Base-by-base conservation (phyloP, 2,797 vertebrate species). In the Varecia variegata region DNA sequence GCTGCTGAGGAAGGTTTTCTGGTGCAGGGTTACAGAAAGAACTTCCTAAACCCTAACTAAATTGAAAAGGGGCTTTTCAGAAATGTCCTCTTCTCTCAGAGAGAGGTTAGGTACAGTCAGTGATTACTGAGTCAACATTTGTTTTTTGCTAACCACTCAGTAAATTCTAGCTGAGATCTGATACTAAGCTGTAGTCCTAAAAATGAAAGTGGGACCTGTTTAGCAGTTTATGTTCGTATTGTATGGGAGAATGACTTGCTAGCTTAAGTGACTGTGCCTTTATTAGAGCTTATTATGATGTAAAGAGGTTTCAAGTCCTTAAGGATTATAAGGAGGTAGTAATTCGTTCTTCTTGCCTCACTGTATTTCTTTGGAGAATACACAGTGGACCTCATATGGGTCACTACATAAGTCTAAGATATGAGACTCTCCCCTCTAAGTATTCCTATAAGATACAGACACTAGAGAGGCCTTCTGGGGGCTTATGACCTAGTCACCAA, bases 211-310 rank as follows among this genome's bases (percentile, higher is more conserved):
- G 68, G 81, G 62, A 85, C 27, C 67, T 88, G 74, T 84, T 95
- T 88, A 92, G 84, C 71, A 82, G 86, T 88, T 94, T 76, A 58
- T 74, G 84, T 82, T 84, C 86, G 93, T 90, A n/a, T 92, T 92
- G 62, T 88, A 87, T 86, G 45, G 70, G 80, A 92, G 77, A 95
- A 95, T 92, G 92, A 88, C 93, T 93, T 92, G 76, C 92, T 95
- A 81, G 67, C 81, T 93, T 93, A 87, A 94, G 95, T 81, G 92
- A 62, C 54, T 79, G 30, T 82, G 77, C 40, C 40, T 96, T 98
- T 95, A 96, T 94, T 97, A 97, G 91, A 96, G 67, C 71, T 74
- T 81, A 79, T 93, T 94, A 92, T 67, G 80, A 93, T 85, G 43
- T 82, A 88, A 96, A 95, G 82, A 62, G 93, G 97, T 88, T 97